phyloP scores from a whole-genome alignment of 2,888 invertebrate genomes.

The Ypsolopha scabrella region DNA sequence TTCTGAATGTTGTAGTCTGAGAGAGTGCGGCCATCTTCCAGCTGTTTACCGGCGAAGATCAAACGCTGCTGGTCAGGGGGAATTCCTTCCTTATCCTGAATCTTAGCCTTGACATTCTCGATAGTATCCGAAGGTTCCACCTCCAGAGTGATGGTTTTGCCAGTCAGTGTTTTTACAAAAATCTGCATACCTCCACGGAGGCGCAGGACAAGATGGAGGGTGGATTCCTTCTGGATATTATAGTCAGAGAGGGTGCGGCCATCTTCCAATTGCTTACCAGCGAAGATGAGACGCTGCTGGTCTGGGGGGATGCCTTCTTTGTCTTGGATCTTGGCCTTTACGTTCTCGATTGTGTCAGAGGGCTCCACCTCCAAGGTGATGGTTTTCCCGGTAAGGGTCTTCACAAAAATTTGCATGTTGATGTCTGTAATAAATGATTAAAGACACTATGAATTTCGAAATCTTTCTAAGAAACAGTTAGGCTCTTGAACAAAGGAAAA shows the following conservation, averaged over 20 bases:
- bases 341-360: too few relatives aligned
- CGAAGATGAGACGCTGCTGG: too few relatives aligned
- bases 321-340: too few relatives aligned
- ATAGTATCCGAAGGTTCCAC: too few relatives aligned
- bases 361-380: too few relatives aligned
- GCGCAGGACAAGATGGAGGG: slow-evolving; percentile 21
- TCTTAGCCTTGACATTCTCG: too few relatives aligned
- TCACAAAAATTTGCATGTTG: slow-evolving; percentile 47
- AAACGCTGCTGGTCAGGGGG: too few relatives aligned
- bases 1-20: slow-evolving; percentile 26
- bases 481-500: slow-evolving; percentile 18
- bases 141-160: neutral
- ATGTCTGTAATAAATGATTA: slow-evolving; percentile 26
- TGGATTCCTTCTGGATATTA: slow-evolving; percentile 25
- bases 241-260: slow-evolving; percentile 17
- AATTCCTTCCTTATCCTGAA: too few relatives aligned
- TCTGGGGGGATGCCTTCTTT: too few relatives aligned
- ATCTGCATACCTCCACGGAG: slow-evolving; percentile 38
- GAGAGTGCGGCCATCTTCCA: slow-evolving; percentile 3
- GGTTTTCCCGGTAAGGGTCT: slow-evolving; percentile 10
- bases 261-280: too few relatives aligned
- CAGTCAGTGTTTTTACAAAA: slow-evolving; percentile 24
- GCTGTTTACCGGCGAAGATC: too few relatives aligned
- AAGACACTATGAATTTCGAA: slow-evolving; percentile 26
- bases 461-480: slow-evolving; percentile 5